Percentiles rank a stretch among this genome's conserved stretches.
These are phyloP conservation scores for Riptortus pedestris DNA, from an alignment of 1,140 invertebrate genomes.

Conservation along the genomic window DNA sequence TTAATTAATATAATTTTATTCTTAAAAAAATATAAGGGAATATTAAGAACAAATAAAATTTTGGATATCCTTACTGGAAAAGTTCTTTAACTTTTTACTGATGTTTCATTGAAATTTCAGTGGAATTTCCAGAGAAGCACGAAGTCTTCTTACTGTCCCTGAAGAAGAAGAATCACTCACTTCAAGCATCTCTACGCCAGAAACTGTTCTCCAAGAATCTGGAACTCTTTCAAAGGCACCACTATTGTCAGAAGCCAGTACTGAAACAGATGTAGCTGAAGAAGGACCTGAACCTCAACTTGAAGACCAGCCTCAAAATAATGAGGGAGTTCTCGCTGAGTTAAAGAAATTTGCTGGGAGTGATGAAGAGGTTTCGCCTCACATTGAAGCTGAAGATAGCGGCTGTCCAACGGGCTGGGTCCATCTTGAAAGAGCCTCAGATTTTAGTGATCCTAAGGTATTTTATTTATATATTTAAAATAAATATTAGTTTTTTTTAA, in stretches of 20 bases:
- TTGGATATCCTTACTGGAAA: too few relatives aligned
- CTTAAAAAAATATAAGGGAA: too few relatives aligned
- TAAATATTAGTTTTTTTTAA: background rate
- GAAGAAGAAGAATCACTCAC: conserved; percentile 56
- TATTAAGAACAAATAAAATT: too few relatives aligned
- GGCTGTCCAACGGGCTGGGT: conserved; percentile 63
- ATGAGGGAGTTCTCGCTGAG: conserved; percentile 41
- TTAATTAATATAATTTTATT: too few relatives aligned
- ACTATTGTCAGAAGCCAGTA: background rate
- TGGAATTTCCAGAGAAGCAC: conserved; percentile 28
- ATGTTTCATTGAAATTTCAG: too few relatives aligned
- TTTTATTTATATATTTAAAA: too few relatives aligned
- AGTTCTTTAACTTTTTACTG: too few relatives aligned
- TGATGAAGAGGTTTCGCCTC: conserved; percentile 17
- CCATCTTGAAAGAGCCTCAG: conserved; percentile 61
- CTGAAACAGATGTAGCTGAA: background rate
- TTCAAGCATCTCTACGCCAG: conserved; percentile 51
- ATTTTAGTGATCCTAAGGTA: conserved; percentile 68
- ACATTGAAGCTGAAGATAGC: conserved; percentile 23
- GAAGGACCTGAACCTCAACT: background rate
- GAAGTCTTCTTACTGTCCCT: conserved; percentile 45
- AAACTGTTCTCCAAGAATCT: conserved; percentile 37
- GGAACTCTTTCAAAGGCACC: background rate
- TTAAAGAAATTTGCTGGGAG: conserved; percentile 49
- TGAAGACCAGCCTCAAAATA: background rate